A percentile compares a stretch with the other conserved stretches of the same genome.
These are phyloP conservation scores for Arenaria interpres DNA, from an alignment of 2,113 vertebrate genomes.

Conservation along the genomic window DNA sequence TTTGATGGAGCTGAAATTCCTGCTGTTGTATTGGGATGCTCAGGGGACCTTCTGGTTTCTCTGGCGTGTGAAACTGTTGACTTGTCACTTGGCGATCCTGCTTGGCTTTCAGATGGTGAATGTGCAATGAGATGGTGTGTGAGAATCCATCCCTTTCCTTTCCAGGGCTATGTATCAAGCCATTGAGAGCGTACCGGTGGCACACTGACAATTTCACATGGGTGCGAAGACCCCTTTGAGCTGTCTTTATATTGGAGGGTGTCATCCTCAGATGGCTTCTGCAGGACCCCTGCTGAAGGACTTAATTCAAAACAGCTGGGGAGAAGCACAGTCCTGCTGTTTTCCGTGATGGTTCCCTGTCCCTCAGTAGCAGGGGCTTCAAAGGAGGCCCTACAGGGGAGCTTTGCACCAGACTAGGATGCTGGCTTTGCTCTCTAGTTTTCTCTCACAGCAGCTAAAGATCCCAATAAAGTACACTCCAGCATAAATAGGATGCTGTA, in stretches of 20 bases:
- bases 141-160: neutral
- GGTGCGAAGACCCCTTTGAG: neutral
- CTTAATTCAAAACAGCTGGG: neutral
- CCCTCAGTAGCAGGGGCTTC: neutral
- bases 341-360: neutral
- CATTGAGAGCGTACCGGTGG: fast-evolving
- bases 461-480: neutral
- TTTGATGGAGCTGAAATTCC: neutral
- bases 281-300: neutral
- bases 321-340: neutral
- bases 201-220: neutral
- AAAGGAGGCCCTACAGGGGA: neutral
- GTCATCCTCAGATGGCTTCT: neutral
- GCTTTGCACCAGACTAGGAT: neutral
- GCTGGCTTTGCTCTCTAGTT: neutral
- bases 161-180: neutral
- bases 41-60: neutral
- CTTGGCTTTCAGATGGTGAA: neutral
- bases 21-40: neutral
- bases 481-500: neutral
- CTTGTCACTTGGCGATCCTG: neutral
- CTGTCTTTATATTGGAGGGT: neutral
- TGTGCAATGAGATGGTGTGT: neutral
- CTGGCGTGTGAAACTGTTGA: neutral
- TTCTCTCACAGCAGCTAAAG: neutral